These are phyloP conservation scores for Cyprinodon brontotheroides DNA, from an alignment of 2,113 vertebrate genomes.

Conservation along the genomic window DNA sequence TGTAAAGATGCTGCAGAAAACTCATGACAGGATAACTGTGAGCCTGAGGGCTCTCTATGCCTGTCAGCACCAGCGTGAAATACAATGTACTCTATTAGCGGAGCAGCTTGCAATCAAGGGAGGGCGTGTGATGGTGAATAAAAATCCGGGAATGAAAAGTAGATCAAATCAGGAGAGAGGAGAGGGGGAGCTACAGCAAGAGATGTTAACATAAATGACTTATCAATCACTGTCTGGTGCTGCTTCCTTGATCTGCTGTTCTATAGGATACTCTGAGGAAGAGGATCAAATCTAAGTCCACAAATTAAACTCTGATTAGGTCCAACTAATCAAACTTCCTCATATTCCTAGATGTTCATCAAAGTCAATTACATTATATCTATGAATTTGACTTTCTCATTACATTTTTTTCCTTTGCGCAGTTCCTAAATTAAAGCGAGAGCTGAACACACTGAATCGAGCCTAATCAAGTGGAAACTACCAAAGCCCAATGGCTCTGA, in stretches of 20 bases:
- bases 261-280: conserved; percentile 33
- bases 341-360: conserved; percentile 76
- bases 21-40: conserved; percentile 46
- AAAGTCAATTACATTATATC: conserved; percentile 81
- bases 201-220: conserved; percentile 53
- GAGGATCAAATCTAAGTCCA: conserved; percentile 66
- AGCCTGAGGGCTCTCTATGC: conserved; percentile 33
- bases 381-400: conserved; percentile 82
- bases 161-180: conserved; percentile 52
- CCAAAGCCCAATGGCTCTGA: conserved; percentile 76
- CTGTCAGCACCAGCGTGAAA: conserved; percentile 47
- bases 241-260: conserved; percentile 37
- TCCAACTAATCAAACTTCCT: conserved; percentile 76
- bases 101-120: conserved; percentile 58
- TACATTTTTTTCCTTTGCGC: conserved; percentile 64
- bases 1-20: conserved; percentile 39
- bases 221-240: conserved; percentile 59
- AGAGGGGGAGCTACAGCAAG: conserved; percentile 36
- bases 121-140: conserved; percentile 40
- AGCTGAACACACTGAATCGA: conserved; percentile 65
- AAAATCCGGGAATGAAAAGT: conserved; percentile 38
- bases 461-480: conserved; percentile 83
- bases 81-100: conserved; percentile 50
- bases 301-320: conserved; percentile 80
- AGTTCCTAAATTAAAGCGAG: conserved; percentile 78